phyloP scores from a whole-genome alignment of 1,140 invertebrate species.

The Caenorhabditis briggsae region DNA sequence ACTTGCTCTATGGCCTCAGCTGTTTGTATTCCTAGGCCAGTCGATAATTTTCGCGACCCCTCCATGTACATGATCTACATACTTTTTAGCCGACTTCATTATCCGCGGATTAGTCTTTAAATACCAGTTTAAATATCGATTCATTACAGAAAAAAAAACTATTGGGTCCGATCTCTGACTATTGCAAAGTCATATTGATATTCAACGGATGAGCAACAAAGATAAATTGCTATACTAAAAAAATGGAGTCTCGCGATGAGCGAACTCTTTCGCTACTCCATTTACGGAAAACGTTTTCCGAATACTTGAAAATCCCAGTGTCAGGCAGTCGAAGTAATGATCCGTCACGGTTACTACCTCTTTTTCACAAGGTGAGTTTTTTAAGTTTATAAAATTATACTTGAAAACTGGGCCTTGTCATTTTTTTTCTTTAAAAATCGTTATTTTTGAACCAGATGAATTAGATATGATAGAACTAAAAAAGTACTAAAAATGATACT shows the following conservation, averaged over 20 bases:
- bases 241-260: constrained; percentile 59
- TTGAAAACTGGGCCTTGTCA: constrained; percentile 6
- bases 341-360: constrained; percentile 95
- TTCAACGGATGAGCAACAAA: not conserved
- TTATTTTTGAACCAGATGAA: too few relatives aligned
- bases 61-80: too few relatives aligned
- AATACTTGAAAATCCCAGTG: constrained; percentile 79
- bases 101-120: not conserved
- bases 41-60: constrained; percentile 1
- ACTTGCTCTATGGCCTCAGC: not conserved
- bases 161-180: not conserved
- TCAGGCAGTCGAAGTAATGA: constrained; percentile 83
- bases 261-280: constrained; percentile 88
- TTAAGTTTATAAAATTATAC: constrained; percentile 49
- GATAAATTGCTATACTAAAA: not conserved
- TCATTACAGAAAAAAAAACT: not conserved
- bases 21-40: not conserved
- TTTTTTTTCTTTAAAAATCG: too few relatives aligned
- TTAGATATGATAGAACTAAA: too few relatives aligned
- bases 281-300: constrained; percentile 93
- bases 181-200: not conserved
- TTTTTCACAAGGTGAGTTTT: constrained; percentile 91
- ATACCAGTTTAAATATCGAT: not conserved
- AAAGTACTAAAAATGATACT: too few relatives aligned
- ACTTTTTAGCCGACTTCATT: not conserved